Percentiles rank a stretch among this genome's conserved stretches.
These are phyloP conservation scores for Pinctada fucata DNA, from an alignment of 2,888 invertebrate species.

Conservation along the genomic window DNA sequence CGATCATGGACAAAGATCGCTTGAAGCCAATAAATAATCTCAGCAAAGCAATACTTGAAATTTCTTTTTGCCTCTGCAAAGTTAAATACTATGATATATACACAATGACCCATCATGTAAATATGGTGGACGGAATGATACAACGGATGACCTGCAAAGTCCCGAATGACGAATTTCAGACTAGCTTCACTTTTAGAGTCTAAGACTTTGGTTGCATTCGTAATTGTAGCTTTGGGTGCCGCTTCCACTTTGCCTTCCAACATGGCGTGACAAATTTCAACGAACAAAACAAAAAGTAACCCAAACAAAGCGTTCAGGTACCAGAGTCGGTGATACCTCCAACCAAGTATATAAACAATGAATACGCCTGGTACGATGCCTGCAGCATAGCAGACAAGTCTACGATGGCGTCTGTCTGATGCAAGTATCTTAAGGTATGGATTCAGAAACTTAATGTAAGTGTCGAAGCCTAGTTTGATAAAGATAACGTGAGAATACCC, in stretches of 20 bases:
- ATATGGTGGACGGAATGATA: constrained; percentile 56
- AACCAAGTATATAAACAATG: constrained; percentile 36
- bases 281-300: constrained; percentile 25
- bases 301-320: constrained; percentile 26
- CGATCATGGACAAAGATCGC: constrained; percentile 51
- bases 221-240: constrained; percentile 38
- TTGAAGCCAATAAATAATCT: constrained; percentile 51
- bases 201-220: constrained; percentile 40
- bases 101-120: constrained; percentile 54
- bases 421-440: constrained; percentile 36
- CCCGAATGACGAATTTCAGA: constrained; percentile 50
- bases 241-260: constrained; percentile 43
- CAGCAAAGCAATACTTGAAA: constrained; percentile 36
- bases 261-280: constrained; percentile 37
- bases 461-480: constrained; percentile 46
- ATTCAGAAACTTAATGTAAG: constrained; percentile 43
- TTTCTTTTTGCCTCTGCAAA: constrained; percentile 49
- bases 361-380: constrained; percentile 49
- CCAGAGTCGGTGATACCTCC: constrained; percentile 30
- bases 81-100: constrained; percentile 53
- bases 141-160: constrained; percentile 55
- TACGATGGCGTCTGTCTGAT: constrained; percentile 23
- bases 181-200: constrained; percentile 37
- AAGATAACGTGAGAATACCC: constrained; percentile 46
- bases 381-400: constrained; percentile 40